A percentile compares a stretch with the other conserved stretches of the same genome.
phyloP scores from a whole-genome alignment of 2,888 invertebrate genomes.

The Oxytorus armatus region DNA sequence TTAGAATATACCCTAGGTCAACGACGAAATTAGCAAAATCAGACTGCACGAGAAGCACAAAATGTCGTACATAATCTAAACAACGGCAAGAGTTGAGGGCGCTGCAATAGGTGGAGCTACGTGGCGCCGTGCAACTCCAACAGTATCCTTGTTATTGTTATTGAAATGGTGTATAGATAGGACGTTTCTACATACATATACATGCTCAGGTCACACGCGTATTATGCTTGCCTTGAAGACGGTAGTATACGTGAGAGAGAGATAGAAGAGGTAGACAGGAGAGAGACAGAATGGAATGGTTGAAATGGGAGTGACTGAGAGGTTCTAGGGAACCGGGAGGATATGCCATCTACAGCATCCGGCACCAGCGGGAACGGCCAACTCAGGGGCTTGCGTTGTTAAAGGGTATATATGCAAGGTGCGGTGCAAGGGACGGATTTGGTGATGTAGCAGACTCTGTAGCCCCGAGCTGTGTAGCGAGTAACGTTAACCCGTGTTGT shows the following conservation, averaged over 20 bases:
- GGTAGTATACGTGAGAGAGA: constrained; percentile 44
- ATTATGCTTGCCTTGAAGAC: constrained; percentile 59
- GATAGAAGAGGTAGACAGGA: constrained; percentile 18
- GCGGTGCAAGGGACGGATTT: constrained; percentile 74
- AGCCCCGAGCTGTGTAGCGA: constrained; percentile 75
- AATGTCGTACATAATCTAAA: constrained; percentile 34
- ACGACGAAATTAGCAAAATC: constrained; percentile 4
- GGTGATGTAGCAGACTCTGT: constrained; percentile 72
- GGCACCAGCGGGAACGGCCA: constrained; percentile 73
- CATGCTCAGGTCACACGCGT: constrained; percentile 33
- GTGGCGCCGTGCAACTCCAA: constrained; percentile 37
- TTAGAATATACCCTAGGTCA: background rate
- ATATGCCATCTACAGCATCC: constrained; percentile 75
- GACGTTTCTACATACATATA: constrained; percentile 36
- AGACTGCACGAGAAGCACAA: constrained; percentile 7
- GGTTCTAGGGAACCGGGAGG: constrained; percentile 60
- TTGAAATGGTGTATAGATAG: constrained; percentile 75
- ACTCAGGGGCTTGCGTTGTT: constrained; percentile 65
- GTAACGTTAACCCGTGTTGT: constrained; percentile 67
- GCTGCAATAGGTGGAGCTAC: background rate
- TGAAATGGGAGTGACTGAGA: constrained; percentile 51
- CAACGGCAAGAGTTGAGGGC: constrained; percentile 36
- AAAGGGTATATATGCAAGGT: constrained; percentile 70
- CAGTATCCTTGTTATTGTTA: constrained; percentile 75
- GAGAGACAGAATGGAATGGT: constrained; percentile 39